A percentile compares a stretch with the other conserved stretches of the same genome.
These are phyloP conservation scores for Pasiphila rectangulata DNA, from an alignment of 2,888 invertebrate species.

Conservation along the genomic window DNA sequence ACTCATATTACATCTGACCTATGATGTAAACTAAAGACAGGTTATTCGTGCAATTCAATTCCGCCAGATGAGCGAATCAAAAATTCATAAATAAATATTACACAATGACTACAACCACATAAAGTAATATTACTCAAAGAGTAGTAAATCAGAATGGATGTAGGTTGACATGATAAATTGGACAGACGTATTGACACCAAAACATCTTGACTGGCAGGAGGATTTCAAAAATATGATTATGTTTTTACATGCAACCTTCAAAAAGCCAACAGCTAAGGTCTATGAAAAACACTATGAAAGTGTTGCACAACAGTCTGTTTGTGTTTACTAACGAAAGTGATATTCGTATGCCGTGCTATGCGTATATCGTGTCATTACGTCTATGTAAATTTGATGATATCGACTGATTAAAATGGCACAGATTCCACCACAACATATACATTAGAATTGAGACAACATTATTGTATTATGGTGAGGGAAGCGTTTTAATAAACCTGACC, in stretches of 20 bases:
- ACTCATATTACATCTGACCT: slow-evolving; percentile 29
- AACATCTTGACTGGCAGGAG: background rate
- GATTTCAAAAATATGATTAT: slow-evolving; percentile 1
- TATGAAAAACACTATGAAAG: too few relatives aligned
- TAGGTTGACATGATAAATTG: slow-evolving; percentile 18
- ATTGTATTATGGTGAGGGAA: too few relatives aligned
- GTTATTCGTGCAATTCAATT: slow-evolving; percentile 15
- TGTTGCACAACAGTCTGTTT: too few relatives aligned
- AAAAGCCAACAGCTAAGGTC: too few relatives aligned
- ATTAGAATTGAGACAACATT: too few relatives aligned
- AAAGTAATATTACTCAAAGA: slow-evolving; percentile 3
- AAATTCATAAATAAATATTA: slow-evolving; percentile 8
- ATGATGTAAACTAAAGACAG: slow-evolving; percentile 30
- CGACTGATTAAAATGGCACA: too few relatives aligned
- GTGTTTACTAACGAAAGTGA: too few relatives aligned
- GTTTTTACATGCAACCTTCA: background rate
- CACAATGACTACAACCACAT: slow-evolving; percentile 1
- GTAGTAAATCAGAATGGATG: slow-evolving; percentile 5
- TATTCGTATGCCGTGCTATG: too few relatives aligned
- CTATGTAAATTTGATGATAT: background rate
- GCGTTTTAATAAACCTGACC: too few relatives aligned
- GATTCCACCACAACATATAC: too few relatives aligned
- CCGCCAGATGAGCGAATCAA: slow-evolving; percentile 3
- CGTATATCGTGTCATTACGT: too few relatives aligned
- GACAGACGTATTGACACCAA: slow-evolving; percentile 10